Conservation (phyloP, 2,113 vertebrate genomes). For the Chauna torquata region DNA sequence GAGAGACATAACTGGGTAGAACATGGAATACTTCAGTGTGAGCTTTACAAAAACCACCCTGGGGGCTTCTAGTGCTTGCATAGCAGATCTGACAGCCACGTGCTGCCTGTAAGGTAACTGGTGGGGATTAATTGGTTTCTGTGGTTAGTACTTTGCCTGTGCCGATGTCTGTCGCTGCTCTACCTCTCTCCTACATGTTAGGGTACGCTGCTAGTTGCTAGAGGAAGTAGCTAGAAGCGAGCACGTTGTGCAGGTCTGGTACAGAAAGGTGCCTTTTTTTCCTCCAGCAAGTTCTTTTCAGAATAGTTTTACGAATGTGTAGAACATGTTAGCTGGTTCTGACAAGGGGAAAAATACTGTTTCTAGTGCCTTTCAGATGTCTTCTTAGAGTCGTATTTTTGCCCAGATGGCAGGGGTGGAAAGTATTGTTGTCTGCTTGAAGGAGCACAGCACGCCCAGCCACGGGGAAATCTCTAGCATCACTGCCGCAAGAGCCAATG, state of each 20-base stretch:
- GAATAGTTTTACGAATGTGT: background rate
- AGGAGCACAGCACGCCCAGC: background rate
- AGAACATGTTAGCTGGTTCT: accelerated
- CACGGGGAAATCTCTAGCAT: background rate
- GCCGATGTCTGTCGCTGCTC: background rate
- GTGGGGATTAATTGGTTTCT: background rate
- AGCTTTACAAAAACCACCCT: background rate
- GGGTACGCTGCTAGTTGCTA: background rate
- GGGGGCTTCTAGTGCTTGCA: background rate
- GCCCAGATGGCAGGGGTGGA: background rate
- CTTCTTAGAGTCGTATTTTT: background rate
- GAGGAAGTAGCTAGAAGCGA: background rate
- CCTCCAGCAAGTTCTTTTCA: background rate
- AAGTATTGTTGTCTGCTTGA: background rate
- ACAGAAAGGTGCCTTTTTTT: background rate
- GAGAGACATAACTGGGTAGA: background rate
- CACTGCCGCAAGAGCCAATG: too few species aligned
- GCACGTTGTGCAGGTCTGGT: background rate
- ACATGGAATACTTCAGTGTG: background rate
- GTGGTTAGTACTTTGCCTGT: background rate
- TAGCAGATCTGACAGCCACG: background rate
- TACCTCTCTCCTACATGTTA: accelerated
- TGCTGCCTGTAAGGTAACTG: background rate
- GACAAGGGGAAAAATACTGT: accelerated
- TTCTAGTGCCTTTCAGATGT: background rate